These are phyloP conservation scores for Phylloscopus whistleri DNA, from an alignment of 2,113 vertebrate species.

Conservation along the genomic window DNA sequence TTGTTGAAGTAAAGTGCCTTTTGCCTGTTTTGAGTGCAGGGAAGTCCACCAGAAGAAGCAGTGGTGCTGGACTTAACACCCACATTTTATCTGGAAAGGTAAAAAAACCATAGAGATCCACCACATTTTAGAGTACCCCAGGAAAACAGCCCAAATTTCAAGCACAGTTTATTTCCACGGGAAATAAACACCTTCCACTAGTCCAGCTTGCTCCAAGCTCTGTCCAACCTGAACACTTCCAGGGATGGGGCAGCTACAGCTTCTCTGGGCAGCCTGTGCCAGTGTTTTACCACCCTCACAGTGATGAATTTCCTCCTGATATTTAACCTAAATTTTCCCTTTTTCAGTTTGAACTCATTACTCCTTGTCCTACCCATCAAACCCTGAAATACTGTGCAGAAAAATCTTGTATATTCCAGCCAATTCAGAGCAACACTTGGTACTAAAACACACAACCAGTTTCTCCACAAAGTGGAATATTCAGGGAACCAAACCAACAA, in stretches of 20 bases:
- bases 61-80: background rate
- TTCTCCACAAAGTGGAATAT: background rate
- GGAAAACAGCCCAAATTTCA: background rate
- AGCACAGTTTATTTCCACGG: too few relatives aligned
- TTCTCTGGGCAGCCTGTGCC: background rate
- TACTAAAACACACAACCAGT: background rate
- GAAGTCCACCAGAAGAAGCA: background rate
- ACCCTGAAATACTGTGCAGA: background rate
- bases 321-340: background rate
- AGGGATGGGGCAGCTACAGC: background rate
- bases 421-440: background rate
- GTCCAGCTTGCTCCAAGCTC: background rate
- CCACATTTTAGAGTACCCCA: background rate
- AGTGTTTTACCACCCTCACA: background rate
- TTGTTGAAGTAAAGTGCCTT: background rate
- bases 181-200: background rate
- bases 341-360: background rate
- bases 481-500: background rate
- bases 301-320: background rate
- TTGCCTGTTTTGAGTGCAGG: background rate
- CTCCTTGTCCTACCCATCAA: background rate
- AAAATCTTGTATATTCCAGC: background rate
- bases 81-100: background rate
- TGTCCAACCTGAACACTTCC: background rate
- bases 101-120: background rate